Evolutionary conservation across 2,888 invertebrate genomes (phyloP).

Genomic region (Melikaiella ostensackeni): DNA sequence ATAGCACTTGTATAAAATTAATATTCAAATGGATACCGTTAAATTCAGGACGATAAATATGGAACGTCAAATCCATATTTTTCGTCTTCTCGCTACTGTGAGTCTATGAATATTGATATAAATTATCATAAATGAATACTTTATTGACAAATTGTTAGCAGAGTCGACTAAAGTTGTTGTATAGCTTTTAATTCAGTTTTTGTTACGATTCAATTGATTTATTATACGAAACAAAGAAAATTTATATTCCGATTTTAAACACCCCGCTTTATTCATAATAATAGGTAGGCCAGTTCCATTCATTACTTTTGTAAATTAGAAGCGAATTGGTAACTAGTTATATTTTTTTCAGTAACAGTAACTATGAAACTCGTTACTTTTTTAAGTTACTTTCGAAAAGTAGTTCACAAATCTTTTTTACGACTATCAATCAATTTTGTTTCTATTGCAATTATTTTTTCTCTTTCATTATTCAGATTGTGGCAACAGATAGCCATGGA

Average conservation of each 20-base stretch:
- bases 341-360: too few relatives aligned
- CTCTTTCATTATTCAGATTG: too few relatives aligned
- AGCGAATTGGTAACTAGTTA: too few relatives aligned
- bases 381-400: too few relatives aligned
- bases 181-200: conserved; percentile 7
- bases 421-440: too few relatives aligned
- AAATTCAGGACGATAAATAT: conserved; percentile 29
- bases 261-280: too few relatives aligned
- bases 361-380: too few relatives aligned
- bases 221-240: not conserved
- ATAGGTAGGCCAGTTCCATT: too few relatives aligned
- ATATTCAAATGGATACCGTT: conserved; percentile 22
- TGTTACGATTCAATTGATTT: not conserved
- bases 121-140: conserved; percentile 32
- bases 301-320: too few relatives aligned
- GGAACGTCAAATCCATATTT: conserved; percentile 16
- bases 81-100: conserved; percentile 1
- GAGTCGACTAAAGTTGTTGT: not conserved
- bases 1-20: conserved; percentile 8
- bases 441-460: too few relatives aligned
- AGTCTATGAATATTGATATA: conserved; percentile 34
- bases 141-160: conserved; percentile 14
- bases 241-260: not conserved
- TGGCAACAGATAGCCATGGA: too few relatives aligned
- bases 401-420: too few relatives aligned